phyloP scores from a whole-genome alignment of 2,797 vertebrate genomes.

The Nannoperca australis region DNA sequence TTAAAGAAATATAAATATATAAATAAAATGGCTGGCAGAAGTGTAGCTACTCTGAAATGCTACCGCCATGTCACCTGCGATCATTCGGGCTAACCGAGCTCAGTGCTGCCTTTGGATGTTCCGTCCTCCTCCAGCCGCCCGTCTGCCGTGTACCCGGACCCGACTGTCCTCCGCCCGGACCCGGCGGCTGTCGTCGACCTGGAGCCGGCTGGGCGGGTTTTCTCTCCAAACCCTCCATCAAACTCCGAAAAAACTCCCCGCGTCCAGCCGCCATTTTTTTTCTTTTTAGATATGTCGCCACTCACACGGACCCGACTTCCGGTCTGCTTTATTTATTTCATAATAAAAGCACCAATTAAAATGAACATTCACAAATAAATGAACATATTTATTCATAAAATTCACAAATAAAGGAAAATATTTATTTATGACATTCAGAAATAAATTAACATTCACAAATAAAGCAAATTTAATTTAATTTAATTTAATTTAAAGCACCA shows the following conservation, averaged over 20 bases:
- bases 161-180: accelerated
- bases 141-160: accelerated
- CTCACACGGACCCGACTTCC: neutral
- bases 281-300: neutral
- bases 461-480: no score
- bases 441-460: no score
- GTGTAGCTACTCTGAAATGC: no score
- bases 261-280: conserved; percentile 48
- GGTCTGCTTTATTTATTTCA: neutral
- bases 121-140: accelerated
- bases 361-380: no score
- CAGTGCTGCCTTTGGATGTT: accelerated
- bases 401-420: no score
- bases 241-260: conserved; percentile 45
- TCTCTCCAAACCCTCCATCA: conserved; percentile 37
- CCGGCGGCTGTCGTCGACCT: accelerated
- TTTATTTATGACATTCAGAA: no score
- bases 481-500: neutral
- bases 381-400: no score
- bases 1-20: no score
- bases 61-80: conserved; percentile 14
- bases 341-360: conserved; percentile 6
- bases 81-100: neutral
- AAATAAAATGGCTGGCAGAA: no score
- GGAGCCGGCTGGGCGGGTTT: accelerated